Evolutionary conservation across 2,888 invertebrate genomes (phyloP).

Genomic region (Papilio protenor): DNA sequence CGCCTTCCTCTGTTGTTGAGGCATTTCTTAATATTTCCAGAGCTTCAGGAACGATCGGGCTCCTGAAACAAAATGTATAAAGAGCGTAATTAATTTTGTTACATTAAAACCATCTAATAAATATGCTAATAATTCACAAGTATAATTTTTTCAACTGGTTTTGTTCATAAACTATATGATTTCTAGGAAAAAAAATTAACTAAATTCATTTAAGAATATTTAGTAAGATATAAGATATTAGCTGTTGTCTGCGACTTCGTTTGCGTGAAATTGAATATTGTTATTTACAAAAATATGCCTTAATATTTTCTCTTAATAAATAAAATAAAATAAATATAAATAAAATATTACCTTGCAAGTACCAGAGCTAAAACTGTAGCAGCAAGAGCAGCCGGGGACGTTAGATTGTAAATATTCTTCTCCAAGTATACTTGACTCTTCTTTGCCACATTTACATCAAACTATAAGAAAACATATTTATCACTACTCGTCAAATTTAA

Average conservation of each 20-base stretch:
- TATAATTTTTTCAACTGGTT: background rate
- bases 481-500: background rate
- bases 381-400: constrained; percentile 85
- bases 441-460: constrained; percentile 80
- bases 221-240: background rate
- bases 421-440: constrained; percentile 85
- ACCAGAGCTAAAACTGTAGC: constrained; percentile 85
- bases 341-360: constrained; percentile 79
- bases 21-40: constrained; percentile 84
- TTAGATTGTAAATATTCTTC: constrained; percentile 81
- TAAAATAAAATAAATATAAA: no score
- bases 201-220: no score
- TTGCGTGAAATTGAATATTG: no score
- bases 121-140: background rate
- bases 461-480: constrained; percentile 54
- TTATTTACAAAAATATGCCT: no score
- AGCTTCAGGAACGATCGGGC: constrained; percentile 83
- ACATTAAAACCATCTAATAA: background rate
- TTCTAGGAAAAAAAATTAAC: no score
- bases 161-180: no score
- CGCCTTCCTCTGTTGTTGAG: constrained; percentile 87
- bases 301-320: no score
- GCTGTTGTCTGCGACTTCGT: no score
- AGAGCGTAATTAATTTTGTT: background rate
- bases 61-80: constrained; percentile 60